Evolutionary conservation across 2,888 invertebrate genomes (phyloP), one percentile per base, ranked within the genome.

Genomic region (Diogma glabrata): DNA sequence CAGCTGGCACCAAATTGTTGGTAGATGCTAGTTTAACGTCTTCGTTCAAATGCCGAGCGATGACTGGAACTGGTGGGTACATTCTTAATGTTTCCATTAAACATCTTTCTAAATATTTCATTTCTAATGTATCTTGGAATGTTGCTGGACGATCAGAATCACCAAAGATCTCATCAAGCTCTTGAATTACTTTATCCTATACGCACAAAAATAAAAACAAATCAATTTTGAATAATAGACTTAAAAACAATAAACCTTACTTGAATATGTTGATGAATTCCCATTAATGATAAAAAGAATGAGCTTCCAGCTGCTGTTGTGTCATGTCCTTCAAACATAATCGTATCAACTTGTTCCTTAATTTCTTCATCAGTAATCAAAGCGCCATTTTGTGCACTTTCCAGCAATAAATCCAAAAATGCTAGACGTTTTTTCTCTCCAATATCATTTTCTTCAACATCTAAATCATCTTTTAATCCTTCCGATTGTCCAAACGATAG

Each of bases 311-410:
- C 84, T 3, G 87, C 86, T 3, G 87, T 87, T 2, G 87, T 88
- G 60, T 87, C 87, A 64, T 87, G 87, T 40, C 86, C 87, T 78
- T 92, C 84, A 65, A 87, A 87, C 87, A 88, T 87, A 59, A 88
- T 87, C 0, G 87, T 87, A 63, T 87, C 82, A 1, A 87, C 87
- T 76, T 88, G 85, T 64, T 88, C 87, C 60, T 83, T 82, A 58
- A 88, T 84, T 70, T 88, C 87, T 55, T 81, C 78, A 54, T 87
- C 87, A 22, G 80, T 77, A 51, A 87, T 76, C 38, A 76, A 77
- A 51, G 75, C 81, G 8, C 84, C 82, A 53, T 82, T 84, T 56
- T 82, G 81, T 52, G 85, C 78, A 59, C 85, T 80, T 65, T 88
- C 87, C 49, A 93, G 73, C 60, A 93, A 74, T 56, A 90, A 73